phyloP scores from a whole-genome alignment of 2,113 vertebrate genomes.

The Bos taurus region DNA sequence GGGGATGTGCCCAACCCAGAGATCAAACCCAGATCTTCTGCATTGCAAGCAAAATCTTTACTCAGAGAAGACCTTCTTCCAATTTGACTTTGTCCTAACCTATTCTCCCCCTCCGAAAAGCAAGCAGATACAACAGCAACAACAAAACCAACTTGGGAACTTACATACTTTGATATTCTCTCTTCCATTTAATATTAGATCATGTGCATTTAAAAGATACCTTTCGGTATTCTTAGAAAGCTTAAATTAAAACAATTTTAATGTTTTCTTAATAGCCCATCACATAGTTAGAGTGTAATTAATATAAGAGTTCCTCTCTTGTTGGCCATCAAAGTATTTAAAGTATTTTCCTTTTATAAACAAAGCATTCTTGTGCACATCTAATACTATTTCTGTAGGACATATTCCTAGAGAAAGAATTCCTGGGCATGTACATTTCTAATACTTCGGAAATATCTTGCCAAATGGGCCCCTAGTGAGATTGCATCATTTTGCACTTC shows the following conservation, averaged over 20 bases:
- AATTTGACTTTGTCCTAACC: background rate
- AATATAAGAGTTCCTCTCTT: background rate
- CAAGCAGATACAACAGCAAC: background rate
- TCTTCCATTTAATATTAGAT: background rate
- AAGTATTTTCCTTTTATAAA: constrained; percentile 28
- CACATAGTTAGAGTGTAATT: background rate
- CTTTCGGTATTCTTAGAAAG: background rate
- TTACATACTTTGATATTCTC: background rate
- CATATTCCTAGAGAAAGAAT: constrained; percentile 38
- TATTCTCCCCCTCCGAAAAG: background rate
- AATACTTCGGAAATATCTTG: background rate
- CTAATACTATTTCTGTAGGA: background rate
- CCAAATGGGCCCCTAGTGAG: background rate
- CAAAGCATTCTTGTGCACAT: background rate
- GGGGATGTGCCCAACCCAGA: background rate
- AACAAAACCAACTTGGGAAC: background rate
- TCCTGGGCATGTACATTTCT: constrained; percentile 15
- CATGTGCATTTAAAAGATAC: background rate
- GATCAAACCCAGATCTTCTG: background rate
- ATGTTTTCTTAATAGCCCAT: background rate
- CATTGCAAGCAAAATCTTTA: background rate
- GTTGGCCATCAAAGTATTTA: background rate
- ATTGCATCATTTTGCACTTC: background rate
- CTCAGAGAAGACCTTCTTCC: background rate
- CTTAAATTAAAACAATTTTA: background rate